Percentiles rank a stretch among this genome's conserved stretches.
Conservation (phyloP, 2,888 invertebrate genomes). For the Sphaeridia pumilis region DNA sequence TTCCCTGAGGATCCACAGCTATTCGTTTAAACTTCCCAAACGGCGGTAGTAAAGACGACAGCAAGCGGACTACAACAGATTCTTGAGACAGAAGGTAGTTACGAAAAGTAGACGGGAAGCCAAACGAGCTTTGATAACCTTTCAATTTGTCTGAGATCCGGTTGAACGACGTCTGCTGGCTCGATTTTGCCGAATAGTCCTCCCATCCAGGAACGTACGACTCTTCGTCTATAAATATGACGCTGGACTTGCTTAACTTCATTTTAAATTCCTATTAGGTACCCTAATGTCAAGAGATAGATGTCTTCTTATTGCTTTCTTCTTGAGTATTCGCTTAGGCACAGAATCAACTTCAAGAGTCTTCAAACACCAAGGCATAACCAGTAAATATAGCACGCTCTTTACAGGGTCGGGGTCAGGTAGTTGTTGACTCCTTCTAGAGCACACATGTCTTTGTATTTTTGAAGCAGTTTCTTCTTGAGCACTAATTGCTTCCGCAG, state of each 20-base stretch:
- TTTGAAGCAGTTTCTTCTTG: constrained; percentile 75
- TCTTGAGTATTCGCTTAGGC: too few species aligned
- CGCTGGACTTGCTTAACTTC: constrained; percentile 25
- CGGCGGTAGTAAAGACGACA: constrained; percentile 34
- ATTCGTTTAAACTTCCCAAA: constrained; percentile 30
- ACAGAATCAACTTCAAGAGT: too few species aligned
- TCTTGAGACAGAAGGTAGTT: constrained; percentile 33
- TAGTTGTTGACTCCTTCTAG: constrained; percentile 37
- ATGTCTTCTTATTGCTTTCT: too few species aligned
- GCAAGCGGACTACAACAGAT: constrained; percentile 26
- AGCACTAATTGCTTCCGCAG: constrained; percentile 70
- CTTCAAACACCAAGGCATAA: too few species aligned
- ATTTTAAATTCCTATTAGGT: too few species aligned
- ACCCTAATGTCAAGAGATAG: too few species aligned
- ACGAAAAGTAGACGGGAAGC: constrained; percentile 27
- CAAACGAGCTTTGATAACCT: neutral
- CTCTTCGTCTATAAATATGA: constrained; percentile 34
- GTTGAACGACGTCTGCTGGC: neutral
- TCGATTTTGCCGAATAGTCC: constrained; percentile 10
- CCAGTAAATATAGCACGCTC: too few species aligned
- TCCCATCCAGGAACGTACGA: constrained; percentile 15
- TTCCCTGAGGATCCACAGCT: constrained; percentile 30
- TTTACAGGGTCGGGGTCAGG: constrained; percentile 22
- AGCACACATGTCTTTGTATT: constrained; percentile 72
- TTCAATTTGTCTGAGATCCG: constrained; percentile 5